Evolutionary conservation across 2,113 vertebrate genomes (phyloP).

Genomic region (Oxygymnocypris stewartii): DNA sequence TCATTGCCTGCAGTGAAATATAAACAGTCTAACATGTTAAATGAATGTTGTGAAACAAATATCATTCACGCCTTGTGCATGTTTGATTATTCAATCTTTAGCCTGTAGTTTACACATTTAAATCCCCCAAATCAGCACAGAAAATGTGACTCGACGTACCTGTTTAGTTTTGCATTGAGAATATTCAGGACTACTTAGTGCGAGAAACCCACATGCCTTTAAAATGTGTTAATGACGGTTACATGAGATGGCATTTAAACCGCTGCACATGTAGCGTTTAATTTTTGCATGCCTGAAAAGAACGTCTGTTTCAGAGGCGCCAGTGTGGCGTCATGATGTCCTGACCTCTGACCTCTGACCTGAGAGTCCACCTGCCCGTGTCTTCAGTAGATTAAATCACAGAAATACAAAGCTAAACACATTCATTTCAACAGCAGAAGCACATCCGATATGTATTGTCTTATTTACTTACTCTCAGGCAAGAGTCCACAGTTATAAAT

Average conservation of each 20-base stretch:
- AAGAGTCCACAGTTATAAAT: neutral
- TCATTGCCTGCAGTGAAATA: neutral
- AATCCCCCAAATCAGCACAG: neutral
- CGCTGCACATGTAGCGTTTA: neutral
- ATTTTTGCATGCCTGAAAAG: neutral
- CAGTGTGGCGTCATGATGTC: neutral
- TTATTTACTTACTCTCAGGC: neutral
- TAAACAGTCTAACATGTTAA: constrained; percentile 11
- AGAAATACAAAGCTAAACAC: no score
- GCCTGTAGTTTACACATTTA: neutral
- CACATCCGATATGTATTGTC: neutral
- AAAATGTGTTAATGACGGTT: neutral
- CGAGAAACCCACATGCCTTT: neutral
- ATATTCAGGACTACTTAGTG: neutral
- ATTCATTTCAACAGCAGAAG: neutral
- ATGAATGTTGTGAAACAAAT: neutral
- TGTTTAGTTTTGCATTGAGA: neutral
- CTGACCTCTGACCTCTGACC: constrained; percentile 7
- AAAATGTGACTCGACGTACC: neutral
- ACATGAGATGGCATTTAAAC: constrained; percentile 9
- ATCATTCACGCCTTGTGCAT: neutral
- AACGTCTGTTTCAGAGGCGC: neutral
- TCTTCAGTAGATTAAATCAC: no score
- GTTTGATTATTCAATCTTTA: neutral
- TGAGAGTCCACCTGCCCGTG: neutral